Evolutionary conservation across 2,888 invertebrate genomes (phyloP).

Genomic region (Xestobium rufovillosum): DNA sequence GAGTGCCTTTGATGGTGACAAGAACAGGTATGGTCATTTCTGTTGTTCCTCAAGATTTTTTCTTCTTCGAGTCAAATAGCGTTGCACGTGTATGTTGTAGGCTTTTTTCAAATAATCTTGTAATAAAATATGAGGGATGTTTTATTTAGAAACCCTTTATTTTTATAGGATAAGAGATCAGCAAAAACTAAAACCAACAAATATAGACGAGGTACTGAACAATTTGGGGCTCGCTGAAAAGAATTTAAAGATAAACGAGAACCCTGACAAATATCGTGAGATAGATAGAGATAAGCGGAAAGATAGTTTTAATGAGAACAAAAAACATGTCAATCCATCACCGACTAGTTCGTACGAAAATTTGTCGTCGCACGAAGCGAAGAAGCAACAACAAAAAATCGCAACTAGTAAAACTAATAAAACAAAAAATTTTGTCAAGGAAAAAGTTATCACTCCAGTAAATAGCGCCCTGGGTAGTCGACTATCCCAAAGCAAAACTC

Average conservation of each 20-base stretch:
- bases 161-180: too few relatives aligned
- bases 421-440: conserved; percentile 9
- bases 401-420: conserved; percentile 11
- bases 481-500: conserved; percentile 30
- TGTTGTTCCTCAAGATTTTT: too few relatives aligned
- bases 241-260: conserved; percentile 49
- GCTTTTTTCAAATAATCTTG: too few relatives aligned
- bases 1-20: conserved; percentile 42
- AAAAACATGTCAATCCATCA: conserved; percentile 20
- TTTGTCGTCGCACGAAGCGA: conserved; percentile 20
- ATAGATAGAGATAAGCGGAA: conserved; percentile 39
- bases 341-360: conserved; percentile 42
- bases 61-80: too few relatives aligned
- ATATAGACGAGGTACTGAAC: conserved; percentile 51
- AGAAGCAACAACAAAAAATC: conserved; percentile 2
- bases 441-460: conserved; percentile 11
- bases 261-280: conserved; percentile 39
- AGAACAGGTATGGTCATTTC: too few relatives aligned
- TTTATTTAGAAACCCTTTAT: too few relatives aligned
- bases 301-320: conserved; percentile 32
- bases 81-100: too few relatives aligned
- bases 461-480: conserved; percentile 21
- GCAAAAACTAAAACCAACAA: conserved; percentile 47
- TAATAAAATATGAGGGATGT: too few relatives aligned
- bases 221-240: conserved; percentile 46